phyloP scores from a whole-genome alignment of 2,888 invertebrate genomes.

The Pyrgus malvae region DNA sequence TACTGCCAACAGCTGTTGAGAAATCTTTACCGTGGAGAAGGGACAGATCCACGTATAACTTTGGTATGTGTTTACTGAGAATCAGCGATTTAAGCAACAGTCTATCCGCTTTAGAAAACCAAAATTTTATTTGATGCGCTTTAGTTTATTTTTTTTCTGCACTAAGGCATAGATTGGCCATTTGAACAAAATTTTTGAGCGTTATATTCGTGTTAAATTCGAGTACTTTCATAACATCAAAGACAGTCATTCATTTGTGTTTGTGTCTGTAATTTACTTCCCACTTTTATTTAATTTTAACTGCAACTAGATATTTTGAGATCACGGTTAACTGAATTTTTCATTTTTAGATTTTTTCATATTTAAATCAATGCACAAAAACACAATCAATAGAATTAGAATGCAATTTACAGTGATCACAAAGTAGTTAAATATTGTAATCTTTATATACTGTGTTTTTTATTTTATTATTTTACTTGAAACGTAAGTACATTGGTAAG shows the following conservation, averaged over 20 bases:
- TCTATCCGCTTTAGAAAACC: slow-evolving; percentile 53
- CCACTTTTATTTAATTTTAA: too few relatives aligned
- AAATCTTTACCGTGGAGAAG: slow-evolving; percentile 92
- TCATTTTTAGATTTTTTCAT: too few relatives aligned
- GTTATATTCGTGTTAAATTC: neutral
- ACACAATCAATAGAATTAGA: too few relatives aligned
- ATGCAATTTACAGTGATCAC: too few relatives aligned
- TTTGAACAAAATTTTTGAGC: neutral
- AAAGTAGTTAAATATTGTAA: too few relatives aligned
- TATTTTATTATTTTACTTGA: too few relatives aligned
- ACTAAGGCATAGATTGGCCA: neutral
- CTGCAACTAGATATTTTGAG: too few relatives aligned
- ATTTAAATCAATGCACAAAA: too few relatives aligned
- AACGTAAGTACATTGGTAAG: too few relatives aligned
- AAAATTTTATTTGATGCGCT: slow-evolving; percentile 39
- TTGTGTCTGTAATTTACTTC: slow-evolving; percentile 2
- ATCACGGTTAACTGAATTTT: too few relatives aligned
- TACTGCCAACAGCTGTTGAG: slow-evolving; percentile 89
- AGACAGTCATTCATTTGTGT: slow-evolving; percentile 6
- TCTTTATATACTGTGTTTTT: too few relatives aligned
- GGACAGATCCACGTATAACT: slow-evolving; percentile 87
- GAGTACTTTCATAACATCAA: slow-evolving; percentile 3
- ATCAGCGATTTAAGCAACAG: slow-evolving; percentile 47
- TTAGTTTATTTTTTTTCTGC: neutral
- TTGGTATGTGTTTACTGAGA: slow-evolving; percentile 83